Conservation (phyloP, 2,888 invertebrate species). For the Creontiades dilutus region DNA sequence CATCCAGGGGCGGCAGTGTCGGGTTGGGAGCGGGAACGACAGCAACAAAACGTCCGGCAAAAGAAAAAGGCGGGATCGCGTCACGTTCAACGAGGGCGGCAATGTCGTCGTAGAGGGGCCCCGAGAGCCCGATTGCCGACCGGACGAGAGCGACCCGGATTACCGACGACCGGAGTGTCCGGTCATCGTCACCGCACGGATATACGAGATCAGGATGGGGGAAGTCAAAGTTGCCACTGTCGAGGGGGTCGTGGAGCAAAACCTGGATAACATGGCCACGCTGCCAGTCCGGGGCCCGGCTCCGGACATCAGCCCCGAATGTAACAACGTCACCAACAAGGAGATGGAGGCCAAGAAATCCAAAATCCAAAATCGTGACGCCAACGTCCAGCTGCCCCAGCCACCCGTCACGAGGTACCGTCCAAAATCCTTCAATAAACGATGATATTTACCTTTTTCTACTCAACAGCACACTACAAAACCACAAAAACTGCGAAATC, state of each 20-base stretch:
- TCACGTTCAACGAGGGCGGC: conserved; percentile 36
- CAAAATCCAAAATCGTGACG: conserved; percentile 80
- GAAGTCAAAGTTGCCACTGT: conserved; percentile 93
- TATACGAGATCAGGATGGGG: conserved; percentile 72
- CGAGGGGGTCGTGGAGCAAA: conserved; percentile 82
- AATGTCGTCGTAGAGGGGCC: conserved; percentile 79
- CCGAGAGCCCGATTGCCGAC: conserved; percentile 77
- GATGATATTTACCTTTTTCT: background rate
- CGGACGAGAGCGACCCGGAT: conserved; percentile 75
- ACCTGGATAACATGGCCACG: conserved; percentile 90
- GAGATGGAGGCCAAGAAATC: conserved; percentile 76
- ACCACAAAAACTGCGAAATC: conserved; percentile 6
- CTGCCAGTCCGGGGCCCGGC: conserved; percentile 84
- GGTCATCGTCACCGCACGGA: conserved; percentile 22
- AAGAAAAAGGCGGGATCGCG: conserved; percentile 64
- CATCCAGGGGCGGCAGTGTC: conserved; percentile 67
- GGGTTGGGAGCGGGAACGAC: background rate
- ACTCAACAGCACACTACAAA: background rate
- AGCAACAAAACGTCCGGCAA: conserved; percentile 37
- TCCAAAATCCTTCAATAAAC: conserved; percentile 23
- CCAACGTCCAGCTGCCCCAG: conserved; percentile 77
- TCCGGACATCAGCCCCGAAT: conserved; percentile 83
- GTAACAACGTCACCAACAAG: conserved; percentile 86
- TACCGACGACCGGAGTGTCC: background rate
- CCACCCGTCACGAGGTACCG: conserved; percentile 86